Base-by-base conservation (phyloP, 2,888 invertebrate genomes). In the Rhamnusium bicolor region DNA sequence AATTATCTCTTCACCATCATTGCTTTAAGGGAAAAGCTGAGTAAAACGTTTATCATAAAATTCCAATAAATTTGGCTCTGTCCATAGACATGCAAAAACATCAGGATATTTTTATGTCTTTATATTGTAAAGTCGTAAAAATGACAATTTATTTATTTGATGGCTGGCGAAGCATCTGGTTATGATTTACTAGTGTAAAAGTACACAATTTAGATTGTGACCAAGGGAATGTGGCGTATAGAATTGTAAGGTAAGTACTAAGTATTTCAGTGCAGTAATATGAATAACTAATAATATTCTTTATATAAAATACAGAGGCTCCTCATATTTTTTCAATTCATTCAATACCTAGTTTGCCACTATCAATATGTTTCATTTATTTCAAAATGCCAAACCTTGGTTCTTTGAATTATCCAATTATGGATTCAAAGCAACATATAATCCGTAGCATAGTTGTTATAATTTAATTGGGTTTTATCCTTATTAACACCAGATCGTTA, bases 141-240 rank as follows among this genome's bases (percentile, higher is more conserved):
- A 65, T 69, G 58, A 69, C 74, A 71, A 74, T 77, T 77, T 74
- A 73, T 72, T 77, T 77, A 73, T 73, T 70, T 70, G 72, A 72
- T 70, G 65, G 73, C 54, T 60, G 49, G 69, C 21, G 54, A 67
- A 67, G 68, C 73, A 72, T 68, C 73, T 75, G 74, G 71, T 56
- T 69, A 77, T 77, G 73, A 77, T 77, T 74, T 74, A 74, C 49
- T 66, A 54, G 51, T 56, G 58, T 51, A 58, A 70, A 74, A 74
- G 60, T 73, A 70, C 69, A 77, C 71, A 77, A 74, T 77, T 73
- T 54, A 74, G 58, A 70, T 68, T 62, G 62, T 69, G 54, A 68
- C 54, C 60, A 56, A 54, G 46, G 47, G 54, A 14, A 18, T 61
- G 40, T 61, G 29, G 12, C 27, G 24, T 46, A 56, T 56, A 56